A percentile compares a stretch with the other conserved stretches of the same genome.
These are phyloP conservation scores for Pasiphila rectangulata DNA, from an alignment of 2,888 invertebrate genomes.

Conservation along the genomic window DNA sequence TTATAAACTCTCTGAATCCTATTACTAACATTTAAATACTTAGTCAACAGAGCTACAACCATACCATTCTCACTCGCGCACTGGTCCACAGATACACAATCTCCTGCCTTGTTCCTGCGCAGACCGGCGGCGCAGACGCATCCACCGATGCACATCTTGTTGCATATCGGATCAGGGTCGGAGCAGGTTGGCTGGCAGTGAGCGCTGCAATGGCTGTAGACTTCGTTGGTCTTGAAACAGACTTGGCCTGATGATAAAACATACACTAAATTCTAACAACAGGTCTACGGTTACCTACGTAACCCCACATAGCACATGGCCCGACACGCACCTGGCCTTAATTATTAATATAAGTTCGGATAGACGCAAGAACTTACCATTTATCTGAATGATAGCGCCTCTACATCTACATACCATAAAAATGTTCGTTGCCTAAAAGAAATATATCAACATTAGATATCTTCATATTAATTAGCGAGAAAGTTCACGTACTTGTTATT, in stretches of 20 bases:
- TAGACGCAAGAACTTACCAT: too few relatives aligned
- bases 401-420: too few relatives aligned
- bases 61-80: slow-evolving; percentile 54
- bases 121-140: slow-evolving; percentile 65
- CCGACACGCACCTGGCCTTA: too few relatives aligned
- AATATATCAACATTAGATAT: too few relatives aligned
- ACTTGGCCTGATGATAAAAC: slow-evolving; percentile 50
- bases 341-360: too few relatives aligned
- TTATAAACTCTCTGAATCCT: slow-evolving; percentile 47
- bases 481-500: too few relatives aligned
- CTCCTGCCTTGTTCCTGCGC: slow-evolving; percentile 50
- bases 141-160: slow-evolving; percentile 56
- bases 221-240: slow-evolving; percentile 63
- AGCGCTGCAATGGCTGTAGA: slow-evolving; percentile 61
- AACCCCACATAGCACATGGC: too few relatives aligned
- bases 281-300: too few relatives aligned
- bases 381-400: too few relatives aligned
- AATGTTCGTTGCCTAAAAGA: too few relatives aligned
- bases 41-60: slow-evolving; percentile 45
- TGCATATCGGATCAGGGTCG: slow-evolving; percentile 64
- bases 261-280: too few relatives aligned
- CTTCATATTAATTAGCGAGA: too few relatives aligned
- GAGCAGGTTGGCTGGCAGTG: slow-evolving; percentile 62
- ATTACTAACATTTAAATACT: slow-evolving; percentile 61
- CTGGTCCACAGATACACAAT: slow-evolving; percentile 60